phyloP scores from a whole-genome alignment of 2,113 vertebrate genomes.

The Triplophysa dalaica region DNA sequence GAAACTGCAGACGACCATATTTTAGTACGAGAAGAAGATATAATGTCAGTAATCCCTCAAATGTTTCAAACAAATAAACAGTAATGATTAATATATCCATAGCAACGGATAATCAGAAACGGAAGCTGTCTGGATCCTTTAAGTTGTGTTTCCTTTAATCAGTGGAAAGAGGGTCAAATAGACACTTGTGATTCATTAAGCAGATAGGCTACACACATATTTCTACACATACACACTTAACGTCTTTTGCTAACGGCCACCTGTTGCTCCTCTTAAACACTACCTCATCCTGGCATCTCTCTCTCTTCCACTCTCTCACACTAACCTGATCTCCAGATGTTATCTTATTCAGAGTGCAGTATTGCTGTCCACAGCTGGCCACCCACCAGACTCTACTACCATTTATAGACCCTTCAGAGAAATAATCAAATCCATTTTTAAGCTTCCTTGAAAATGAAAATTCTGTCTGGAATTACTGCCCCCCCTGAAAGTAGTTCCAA shows the following conservation, averaged over 20 bases:
- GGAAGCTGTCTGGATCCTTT: background rate
- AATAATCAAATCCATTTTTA: background rate
- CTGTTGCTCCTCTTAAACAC: constrained; percentile 76
- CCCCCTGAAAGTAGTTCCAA: no score
- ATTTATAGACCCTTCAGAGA: constrained; percentile 41
- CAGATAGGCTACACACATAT: constrained; percentile 40
- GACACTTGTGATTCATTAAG: constrained; percentile 70
- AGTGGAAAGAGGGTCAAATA: constrained; percentile 72
- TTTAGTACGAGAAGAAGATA: background rate
- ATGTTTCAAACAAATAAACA: background rate
- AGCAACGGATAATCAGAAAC: background rate
- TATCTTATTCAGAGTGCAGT: constrained; percentile 60
- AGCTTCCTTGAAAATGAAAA: no score
- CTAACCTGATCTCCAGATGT: constrained; percentile 61
- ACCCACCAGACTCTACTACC: constrained; percentile 46
- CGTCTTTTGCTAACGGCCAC: constrained; percentile 72
- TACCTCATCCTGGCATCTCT: constrained; percentile 52
- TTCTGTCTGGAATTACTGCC: no score
- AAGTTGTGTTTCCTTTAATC: constrained; percentile 4
- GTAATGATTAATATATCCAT: background rate
- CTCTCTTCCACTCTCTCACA: constrained; percentile 25
- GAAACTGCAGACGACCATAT: constrained; percentile 50
- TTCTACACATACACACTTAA: constrained; percentile 66
- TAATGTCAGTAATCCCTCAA: no score
- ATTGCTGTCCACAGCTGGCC: constrained; percentile 55